Base-by-base conservation (phyloP, 2,113 vertebrate genomes). In the Percina caprodes region DNA sequence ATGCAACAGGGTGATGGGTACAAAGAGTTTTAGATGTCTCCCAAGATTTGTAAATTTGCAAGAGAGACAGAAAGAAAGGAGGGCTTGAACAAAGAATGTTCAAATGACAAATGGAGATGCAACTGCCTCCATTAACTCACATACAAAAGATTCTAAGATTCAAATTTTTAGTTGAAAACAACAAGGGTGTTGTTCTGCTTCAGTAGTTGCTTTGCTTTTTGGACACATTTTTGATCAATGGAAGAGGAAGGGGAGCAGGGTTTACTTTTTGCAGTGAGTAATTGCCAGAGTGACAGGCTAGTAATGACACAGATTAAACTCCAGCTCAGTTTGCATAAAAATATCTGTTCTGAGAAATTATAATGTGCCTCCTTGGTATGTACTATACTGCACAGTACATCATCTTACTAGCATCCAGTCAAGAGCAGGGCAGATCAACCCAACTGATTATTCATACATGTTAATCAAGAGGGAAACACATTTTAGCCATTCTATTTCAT, bases 141-240 rank as follows among this genome's bases (percentile, higher is more conserved):
- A 39, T 45, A 45, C 30, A 62, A 59, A 52, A 24, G 19, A 66
- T 26, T 2, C 1, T 16, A 30, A 74, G n/a, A n/a, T n/a, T n/a
- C n/a, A n/a, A n/a, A 69, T 13, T 62, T 77, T 51, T 19, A 45
- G 19, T 5, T 68, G 26, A 26, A 69, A 30, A 35, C 6, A 39
- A 56, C 3, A 49, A 62, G 46, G 11, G 12, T 48, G 61, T 46
- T 59, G 42, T 39, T 26, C 59, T 33, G 71, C 61, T 51, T 68
- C 51, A 63, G 33, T 19, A 12, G 24, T 56, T 49, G 52, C 30
- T 62, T 54, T 10, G 69, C 21, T 61, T 66, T 74, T 70, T 52
- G 45, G 24, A 67, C 51, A 42, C 24, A 21, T 21, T 63, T 63
- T 56, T 51, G 5, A 63, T 60, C 24, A 30, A 60, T 59, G 24